Base-by-base conservation (phyloP, 2,888 invertebrate genomes). In the Anarsia innoxiella region DNA sequence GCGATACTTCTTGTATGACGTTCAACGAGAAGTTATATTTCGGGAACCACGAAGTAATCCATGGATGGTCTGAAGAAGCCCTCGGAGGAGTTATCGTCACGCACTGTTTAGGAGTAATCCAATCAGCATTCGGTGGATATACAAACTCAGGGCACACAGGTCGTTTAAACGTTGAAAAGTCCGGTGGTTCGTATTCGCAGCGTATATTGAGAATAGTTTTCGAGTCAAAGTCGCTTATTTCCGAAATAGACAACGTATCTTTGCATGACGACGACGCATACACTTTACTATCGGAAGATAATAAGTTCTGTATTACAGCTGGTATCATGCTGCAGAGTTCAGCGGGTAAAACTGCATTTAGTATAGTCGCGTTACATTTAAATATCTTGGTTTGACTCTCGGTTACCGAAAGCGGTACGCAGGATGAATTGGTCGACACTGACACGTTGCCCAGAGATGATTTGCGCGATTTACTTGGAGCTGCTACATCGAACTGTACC, bases 291-390 rank as follows among this genome's bases (percentile, higher is more conserved):
- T n/a, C n/a, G n/a, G n/a, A n/a, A n/a, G n/a, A n/a, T n/a, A 59
- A 41, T 36, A 73, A 51, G n/a, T 52, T 57, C 14, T 44, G 47
- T 44, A 82, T 59, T 44, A 80, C 57, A 48, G 56, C 66, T 8
- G 83, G 83, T 33, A 83, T 41, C 40, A 82, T 61, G 39, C 60
- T 72, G 38, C 83, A 83, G 36, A 83, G 51, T 41, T 80, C 75
- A 10, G 79, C 82, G 4, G 83, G 83, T 31, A 83, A 55, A 40
- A 66, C 56, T 6, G 73, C 64, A 47, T 82, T 80, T 1, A 70
- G 30, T 29, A 83, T 66, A 11, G 63, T 61, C 10, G 62, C 70
- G 48, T 73, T 66, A 47, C 67, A 76, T 59, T 80, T 79, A 31
- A 67, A 73, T 37, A 72, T 45, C 41, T 59, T 69, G 0, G 66